Evolutionary conservation across 2,113 vertebrate genomes (phyloP).

Genomic region (Zootoca vivipara): DNA sequence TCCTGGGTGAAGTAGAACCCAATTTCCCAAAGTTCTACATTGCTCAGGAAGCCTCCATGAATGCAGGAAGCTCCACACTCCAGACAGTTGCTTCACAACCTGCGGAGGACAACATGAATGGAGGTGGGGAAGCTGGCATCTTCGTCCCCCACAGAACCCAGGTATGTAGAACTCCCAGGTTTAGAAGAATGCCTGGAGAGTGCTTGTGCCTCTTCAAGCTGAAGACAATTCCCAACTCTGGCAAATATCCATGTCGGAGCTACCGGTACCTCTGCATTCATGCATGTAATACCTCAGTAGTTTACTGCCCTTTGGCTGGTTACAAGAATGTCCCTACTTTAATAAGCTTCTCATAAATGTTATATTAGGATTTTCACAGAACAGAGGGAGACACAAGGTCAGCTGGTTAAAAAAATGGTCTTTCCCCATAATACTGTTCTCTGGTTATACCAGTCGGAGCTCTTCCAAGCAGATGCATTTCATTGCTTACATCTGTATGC

Average conservation of each 20-base stretch:
- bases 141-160: no score
- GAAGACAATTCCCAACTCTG: not conserved
- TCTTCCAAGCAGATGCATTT: not conserved
- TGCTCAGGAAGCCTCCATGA: no score
- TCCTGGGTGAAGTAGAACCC: no score
- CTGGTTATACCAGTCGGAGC: not conserved
- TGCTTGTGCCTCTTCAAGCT: not conserved
- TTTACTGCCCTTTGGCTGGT: not conserved
- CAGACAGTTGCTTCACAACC: no score
- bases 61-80: no score
- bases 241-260: not conserved
- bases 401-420: not conserved
- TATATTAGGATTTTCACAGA: constrained; percentile 7
- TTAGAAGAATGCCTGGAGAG: no score
- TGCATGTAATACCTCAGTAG: not conserved
- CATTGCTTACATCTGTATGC: not conserved
- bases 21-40: no score
- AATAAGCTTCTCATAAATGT: constrained; percentile 9
- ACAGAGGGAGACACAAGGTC: constrained; percentile 16
- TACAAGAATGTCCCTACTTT: constrained; percentile 9
- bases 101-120: no score
- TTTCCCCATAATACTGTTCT: not conserved
- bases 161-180: no score
- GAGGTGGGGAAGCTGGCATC: no score
- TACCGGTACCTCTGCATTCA: not conserved